Conservation (phyloP, 2,888 invertebrate species). For the Eumacrocentrus americanus region DNA sequence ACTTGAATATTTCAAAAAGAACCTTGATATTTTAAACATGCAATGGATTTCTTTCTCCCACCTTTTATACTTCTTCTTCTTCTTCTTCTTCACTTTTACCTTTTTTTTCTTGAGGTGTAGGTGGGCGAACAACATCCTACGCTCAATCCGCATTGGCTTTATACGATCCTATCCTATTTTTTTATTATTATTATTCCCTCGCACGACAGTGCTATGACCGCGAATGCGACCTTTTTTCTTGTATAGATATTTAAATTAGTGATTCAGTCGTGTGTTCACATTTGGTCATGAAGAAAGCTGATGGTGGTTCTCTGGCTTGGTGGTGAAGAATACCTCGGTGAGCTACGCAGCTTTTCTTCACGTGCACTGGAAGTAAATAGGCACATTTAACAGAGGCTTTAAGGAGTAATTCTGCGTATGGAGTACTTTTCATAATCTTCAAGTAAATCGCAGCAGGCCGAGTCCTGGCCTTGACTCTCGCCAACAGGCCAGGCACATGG, state of each 20-base stretch:
- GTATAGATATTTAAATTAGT: slow-evolving; percentile 12
- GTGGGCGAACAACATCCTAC: neutral
- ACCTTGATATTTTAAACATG: slow-evolving; percentile 4
- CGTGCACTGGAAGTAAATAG: neutral
- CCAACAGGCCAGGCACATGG: slow-evolving; percentile 6
- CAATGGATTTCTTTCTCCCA: neutral
- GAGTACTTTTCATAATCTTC: slow-evolving; percentile 13
- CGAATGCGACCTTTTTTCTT: slow-evolving; percentile 2
- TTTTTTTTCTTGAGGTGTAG: neutral
- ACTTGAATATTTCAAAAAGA: neutral
- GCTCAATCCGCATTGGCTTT: neutral
- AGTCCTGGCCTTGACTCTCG: slow-evolving; percentile 6
- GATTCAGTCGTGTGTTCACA: neutral
- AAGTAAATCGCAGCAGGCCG: neutral
- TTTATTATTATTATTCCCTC: neutral
- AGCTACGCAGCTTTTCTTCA: no score
- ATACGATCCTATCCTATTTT: neutral
- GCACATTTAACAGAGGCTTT: neutral
- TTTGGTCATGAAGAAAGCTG: neutral
- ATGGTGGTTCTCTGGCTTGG: neutral
- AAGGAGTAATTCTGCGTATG: neutral
- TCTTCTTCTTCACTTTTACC: neutral
- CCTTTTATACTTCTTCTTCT: neutral
- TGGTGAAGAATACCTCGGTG: neutral
- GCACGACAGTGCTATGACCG: neutral